These are phyloP conservation scores for Heterocephalus glaber DNA, from an alignment of 2,113 vertebrate genomes.

Conservation along the genomic window DNA sequence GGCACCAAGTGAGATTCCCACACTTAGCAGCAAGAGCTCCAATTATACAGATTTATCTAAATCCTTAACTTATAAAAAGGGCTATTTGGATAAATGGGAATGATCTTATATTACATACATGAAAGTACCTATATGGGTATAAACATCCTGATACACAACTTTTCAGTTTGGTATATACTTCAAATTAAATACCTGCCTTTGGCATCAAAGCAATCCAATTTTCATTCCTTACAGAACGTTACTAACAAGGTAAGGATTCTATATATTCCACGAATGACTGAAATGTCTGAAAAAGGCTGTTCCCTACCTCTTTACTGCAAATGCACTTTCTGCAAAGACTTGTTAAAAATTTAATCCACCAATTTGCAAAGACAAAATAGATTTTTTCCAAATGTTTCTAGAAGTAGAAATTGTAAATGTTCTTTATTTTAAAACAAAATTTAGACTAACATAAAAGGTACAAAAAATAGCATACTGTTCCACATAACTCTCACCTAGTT, in stretches of 20 bases:
- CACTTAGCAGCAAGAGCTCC: neutral
- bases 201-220: neutral
- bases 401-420: neutral
- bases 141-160: neutral
- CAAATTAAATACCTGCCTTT: neutral
- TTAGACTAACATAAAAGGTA: neutral
- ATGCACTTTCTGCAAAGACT: neutral
- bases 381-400: neutral
- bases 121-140: neutral
- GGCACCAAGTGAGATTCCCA: neutral
- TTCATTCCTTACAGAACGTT: neutral
- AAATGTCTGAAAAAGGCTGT: neutral
- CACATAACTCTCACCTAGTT: no score
- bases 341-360: neutral
- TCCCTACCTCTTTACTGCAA: neutral
- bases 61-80: neutral
- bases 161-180: neutral
- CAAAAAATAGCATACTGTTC: neutral
- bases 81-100: neutral
- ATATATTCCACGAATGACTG: neutral
- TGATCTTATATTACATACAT: neutral
- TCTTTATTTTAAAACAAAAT: constrained; percentile 4
- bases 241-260: neutral
- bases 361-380: neutral
- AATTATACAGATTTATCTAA: neutral